A percentile compares a stretch with the other conserved stretches of the same genome.
Evolutionary conservation across 2,888 invertebrate genomes (phyloP).

Genomic region (Drosophila leonis): DNA sequence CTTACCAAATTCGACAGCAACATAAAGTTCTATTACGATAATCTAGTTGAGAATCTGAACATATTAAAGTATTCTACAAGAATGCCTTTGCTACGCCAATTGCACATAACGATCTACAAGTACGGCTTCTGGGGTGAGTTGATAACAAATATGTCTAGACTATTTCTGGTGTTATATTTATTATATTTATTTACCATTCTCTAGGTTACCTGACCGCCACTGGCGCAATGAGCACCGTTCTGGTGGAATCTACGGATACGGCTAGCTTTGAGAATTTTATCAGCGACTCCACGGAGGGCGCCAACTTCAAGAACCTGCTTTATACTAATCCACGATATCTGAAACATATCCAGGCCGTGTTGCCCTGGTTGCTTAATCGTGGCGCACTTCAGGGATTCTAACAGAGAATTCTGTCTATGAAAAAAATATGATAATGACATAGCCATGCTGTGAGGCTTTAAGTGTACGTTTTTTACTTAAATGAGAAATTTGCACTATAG

Average conservation of each 20-base stretch:
- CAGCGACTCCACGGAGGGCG: constrained; percentile 41
- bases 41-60: constrained; percentile 68
- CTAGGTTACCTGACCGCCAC: constrained; percentile 60
- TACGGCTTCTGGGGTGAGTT: constrained; percentile 75
- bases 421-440: background rate
- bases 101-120: constrained; percentile 71
- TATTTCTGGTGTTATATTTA: background rate
- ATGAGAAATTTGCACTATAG: background rate
- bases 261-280: constrained; percentile 70
- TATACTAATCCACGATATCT: constrained; percentile 72
- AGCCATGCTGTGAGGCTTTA: background rate
- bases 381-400: constrained; percentile 58
- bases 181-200: background rate
- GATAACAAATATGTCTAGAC: too few species aligned
- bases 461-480: background rate
- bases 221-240: constrained; percentile 72
- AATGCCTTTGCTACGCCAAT: constrained; percentile 71
- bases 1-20: constrained; percentile 81
- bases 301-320: constrained; percentile 56
- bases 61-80: constrained; percentile 71
- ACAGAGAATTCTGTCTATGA: background rate
- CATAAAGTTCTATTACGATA: constrained; percentile 77
- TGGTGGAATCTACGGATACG: constrained; percentile 64
- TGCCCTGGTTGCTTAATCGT: constrained; percentile 81
- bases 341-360: constrained; percentile 66